Conservation (phyloP, 2,888 invertebrate species). For the Tipula confusa region DNA sequence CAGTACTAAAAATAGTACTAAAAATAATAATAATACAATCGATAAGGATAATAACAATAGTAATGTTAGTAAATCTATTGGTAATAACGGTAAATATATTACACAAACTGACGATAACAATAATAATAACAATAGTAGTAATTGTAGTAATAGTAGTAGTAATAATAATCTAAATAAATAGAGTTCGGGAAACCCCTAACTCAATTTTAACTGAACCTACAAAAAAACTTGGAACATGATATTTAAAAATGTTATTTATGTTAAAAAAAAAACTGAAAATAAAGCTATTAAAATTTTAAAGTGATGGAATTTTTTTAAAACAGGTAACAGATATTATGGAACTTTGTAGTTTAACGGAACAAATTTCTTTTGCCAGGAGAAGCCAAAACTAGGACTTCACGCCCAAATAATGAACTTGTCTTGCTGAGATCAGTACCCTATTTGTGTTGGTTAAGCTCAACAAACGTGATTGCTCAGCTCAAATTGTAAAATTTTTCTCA, state of each 20-base stretch:
- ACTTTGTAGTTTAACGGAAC: too few species aligned
- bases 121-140: background rate
- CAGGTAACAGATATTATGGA: too few species aligned
- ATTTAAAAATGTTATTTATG: background rate
- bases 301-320: background rate
- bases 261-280: background rate
- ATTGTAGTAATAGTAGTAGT: background rate
- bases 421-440: too few species aligned
- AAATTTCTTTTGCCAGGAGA: too few species aligned
- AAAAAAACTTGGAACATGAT: background rate
- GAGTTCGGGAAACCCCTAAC: background rate
- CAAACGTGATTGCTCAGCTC: too few species aligned
- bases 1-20: too few species aligned
- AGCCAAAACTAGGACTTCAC: too few species aligned
- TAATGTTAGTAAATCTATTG: background rate
- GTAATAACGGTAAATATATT: background rate
- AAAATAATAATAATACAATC: background rate
- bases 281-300: background rate
- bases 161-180: too few species aligned
- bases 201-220: background rate
- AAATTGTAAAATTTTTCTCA: too few species aligned
- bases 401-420: too few species aligned
- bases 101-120: background rate
- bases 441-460: too few species aligned
- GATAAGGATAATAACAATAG: background rate